Evolutionary conservation across 1,140 invertebrate species (phyloP), one percentile per base, ranked within the genome.

Genomic region (Radopholus similis): DNA sequence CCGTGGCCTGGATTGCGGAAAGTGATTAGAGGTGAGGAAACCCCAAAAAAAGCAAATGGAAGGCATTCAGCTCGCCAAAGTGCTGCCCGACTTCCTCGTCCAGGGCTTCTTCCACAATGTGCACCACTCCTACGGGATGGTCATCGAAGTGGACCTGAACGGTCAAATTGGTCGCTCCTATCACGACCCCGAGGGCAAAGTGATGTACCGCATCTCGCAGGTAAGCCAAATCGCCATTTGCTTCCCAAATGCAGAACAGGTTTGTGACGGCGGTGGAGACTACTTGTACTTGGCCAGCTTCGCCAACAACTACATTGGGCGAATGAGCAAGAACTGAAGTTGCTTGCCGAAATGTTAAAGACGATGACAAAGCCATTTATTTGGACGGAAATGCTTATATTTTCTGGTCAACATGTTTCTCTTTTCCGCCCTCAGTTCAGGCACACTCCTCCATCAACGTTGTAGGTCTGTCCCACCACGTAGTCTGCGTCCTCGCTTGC

Each of bases 161-260:
- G 84, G 84, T 6, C 65, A 83, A 62, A 83, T 85, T 34, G 54
- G 83, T 9, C 71, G 75, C 28, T 80, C 83, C 54, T 75, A 83
- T 32, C 84, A 85, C 53, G 84, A 85, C 63, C 78, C 82, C 1
- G 64, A 78, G 23, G 84, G 83, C 30, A 55, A 71, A 38, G 59
- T 74, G 3, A 72, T 84, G 21, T 68, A 74, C 4, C 68, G 74
- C 34, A 74, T 83, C 11, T 83, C 83, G 47, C 82, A 85, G 56
- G 83, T 73, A 9, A 11, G 76, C 0, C 75, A 73, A 21, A 80
- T 83, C 47, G 30, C 1, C n/a, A 68, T 54, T 38, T 64, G 21
- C n/a, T 28, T 64, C 32, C 1, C 9, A 21, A 8, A 1, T 62
- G 15, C 15, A 64, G 23, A 67, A 37, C 21, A 68, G 66, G 32